Evolutionary conservation across 2,888 invertebrate genomes (phyloP).

Genomic region (Drosophila longiperda): DNA sequence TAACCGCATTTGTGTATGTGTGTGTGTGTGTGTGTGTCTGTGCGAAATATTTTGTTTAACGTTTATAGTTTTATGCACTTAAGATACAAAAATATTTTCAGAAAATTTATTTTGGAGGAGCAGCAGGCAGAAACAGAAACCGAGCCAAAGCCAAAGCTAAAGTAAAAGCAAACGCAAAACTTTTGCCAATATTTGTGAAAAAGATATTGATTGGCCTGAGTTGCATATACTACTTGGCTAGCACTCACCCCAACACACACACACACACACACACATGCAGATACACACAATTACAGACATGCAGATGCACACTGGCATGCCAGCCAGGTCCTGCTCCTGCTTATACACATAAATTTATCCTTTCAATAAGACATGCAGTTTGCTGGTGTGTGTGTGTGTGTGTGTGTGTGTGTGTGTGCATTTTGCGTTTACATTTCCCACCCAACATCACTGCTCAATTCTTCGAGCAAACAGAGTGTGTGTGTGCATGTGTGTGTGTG

Average conservation of each 20-base stretch:
- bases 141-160: slow-evolving; percentile 59
- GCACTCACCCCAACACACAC: background rate
- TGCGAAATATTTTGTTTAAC: slow-evolving; percentile 78
- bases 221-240: slow-evolving; percentile 43
- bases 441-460: slow-evolving; percentile 70
- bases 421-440: slow-evolving; percentile 43
- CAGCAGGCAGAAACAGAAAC: slow-evolving; percentile 42
- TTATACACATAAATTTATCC: slow-evolving; percentile 77
- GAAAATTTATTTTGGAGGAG: slow-evolving; percentile 73
- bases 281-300: slow-evolving; percentile 28
- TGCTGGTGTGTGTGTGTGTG: slow-evolving; percentile 1
- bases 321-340: slow-evolving; percentile 50
- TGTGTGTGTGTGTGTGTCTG: slow-evolving; percentile 33
- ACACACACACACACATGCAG: slow-evolving; percentile 19
- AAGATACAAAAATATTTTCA: slow-evolving; percentile 75
- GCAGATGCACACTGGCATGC: slow-evolving; percentile 9
- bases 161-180: slow-evolving; percentile 74
- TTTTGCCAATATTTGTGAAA: slow-evolving; percentile 81
- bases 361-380: slow-evolving; percentile 70
- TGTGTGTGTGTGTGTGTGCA: slow-evolving; percentile 14
- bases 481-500: slow-evolving; percentile 23
- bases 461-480: slow-evolving; percentile 68
- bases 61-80: slow-evolving; percentile 80
- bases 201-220: slow-evolving; percentile 79
- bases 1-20: slow-evolving; percentile 64